A percentile compares a stretch with the other conserved stretches of the same genome.
Evolutionary conservation across 2,888 invertebrate species (phyloP).

Genomic region (Pollenia griseotomentosa): DNA sequence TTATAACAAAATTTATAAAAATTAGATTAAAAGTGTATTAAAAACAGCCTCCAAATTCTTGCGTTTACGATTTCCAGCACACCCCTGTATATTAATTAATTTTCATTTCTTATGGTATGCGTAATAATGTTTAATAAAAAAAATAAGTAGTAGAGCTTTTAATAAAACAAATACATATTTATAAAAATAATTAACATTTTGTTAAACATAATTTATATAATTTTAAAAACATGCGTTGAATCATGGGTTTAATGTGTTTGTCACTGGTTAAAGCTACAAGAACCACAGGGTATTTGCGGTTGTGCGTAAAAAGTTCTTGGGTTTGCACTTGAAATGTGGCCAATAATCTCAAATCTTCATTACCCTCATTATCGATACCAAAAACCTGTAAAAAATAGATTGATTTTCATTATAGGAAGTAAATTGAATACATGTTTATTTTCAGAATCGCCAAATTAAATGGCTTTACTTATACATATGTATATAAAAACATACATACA

Average conservation of each 20-base stretch:
- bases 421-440: too few relatives aligned
- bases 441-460: too few relatives aligned
- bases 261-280: conserved; percentile 90
- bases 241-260: conserved; percentile 87
- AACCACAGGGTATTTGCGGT: conserved; percentile 88
- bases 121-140: conserved; percentile 9
- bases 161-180: conserved; percentile 40
- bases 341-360: conserved; percentile 90
- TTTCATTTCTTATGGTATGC: conserved; percentile 32
- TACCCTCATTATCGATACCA: conserved; percentile 91
- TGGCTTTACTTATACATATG: too few relatives aligned
- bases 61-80: too few relatives aligned
- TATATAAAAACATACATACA: too few relatives aligned
- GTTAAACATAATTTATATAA: conserved; percentile 42
- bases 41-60: too few relatives aligned
- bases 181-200: conserved; percentile 51
- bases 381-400: conserved; percentile 86
- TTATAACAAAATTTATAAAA: too few relatives aligned
- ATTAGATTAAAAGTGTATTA: too few relatives aligned
- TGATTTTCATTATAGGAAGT: too few relatives aligned
- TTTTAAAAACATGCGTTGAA: conserved; percentile 89
- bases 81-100: conserved; percentile 73
- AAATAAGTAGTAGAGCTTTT: conserved; percentile 29
- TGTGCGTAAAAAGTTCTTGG: conserved; percentile 87
- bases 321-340: conserved; percentile 88